A percentile compares a stretch with the other conserved stretches of the same genome.
Evolutionary conservation across 64 coral and sea anemone genomes (phyloP).

Genomic region (Stichodactyla mertensii): DNA sequence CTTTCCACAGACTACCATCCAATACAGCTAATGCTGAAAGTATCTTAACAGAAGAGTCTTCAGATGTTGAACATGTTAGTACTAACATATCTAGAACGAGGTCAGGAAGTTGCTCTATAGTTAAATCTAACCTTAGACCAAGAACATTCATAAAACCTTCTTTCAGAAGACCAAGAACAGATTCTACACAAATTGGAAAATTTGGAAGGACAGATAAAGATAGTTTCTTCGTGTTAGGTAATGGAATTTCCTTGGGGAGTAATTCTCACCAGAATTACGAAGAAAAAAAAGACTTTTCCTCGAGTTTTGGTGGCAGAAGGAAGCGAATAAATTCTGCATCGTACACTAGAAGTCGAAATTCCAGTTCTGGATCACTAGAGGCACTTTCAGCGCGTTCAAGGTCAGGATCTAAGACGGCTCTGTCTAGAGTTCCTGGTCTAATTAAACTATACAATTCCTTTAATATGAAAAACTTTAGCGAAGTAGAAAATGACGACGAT

Average conservation of each 20-base stretch:
- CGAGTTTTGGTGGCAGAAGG: not conserved
- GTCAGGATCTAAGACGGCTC: not conserved
- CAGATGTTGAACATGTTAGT: not conserved
- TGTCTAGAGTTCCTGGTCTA: slow-evolving; percentile 1
- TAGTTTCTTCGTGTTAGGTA: not conserved
- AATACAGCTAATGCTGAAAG: not conserved
- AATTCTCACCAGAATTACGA: not conserved
- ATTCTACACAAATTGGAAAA: not conserved
- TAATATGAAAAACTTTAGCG: not conserved
- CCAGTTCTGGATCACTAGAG: not conserved
- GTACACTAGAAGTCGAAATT: not conserved
- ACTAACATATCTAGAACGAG: not conserved
- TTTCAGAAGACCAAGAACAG: not conserved
- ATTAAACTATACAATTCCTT: not conserved
- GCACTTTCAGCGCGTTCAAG: not conserved
- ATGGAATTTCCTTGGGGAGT: not conserved
- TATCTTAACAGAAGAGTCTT: not conserved
- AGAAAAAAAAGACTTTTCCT: not conserved
- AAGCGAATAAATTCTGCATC: not conserved
- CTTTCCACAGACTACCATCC: not conserved
- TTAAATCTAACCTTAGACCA: not conserved
- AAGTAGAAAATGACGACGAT: slow-evolving; percentile 10
- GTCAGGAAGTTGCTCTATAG: not conserved
- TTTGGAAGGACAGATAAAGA: not conserved
- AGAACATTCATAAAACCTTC: not conserved